Base-by-base conservation (phyloP, 2,797 vertebrate genomes). In the Acipenser oxyrinchus region DNA sequence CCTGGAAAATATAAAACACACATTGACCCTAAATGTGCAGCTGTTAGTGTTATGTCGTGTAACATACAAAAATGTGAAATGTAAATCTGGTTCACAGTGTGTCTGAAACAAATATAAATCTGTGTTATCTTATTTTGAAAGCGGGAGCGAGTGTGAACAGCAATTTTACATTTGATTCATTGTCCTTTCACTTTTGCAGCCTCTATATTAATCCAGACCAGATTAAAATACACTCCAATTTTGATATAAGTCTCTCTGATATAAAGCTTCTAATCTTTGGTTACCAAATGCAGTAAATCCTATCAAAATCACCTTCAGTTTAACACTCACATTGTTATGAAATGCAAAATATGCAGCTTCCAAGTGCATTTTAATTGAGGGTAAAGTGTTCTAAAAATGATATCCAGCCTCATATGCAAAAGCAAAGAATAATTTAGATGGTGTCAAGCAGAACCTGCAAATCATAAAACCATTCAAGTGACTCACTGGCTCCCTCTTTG, bases 281-380 rank as follows among this genome's bases (percentile, higher is more conserved):
- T 89, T 89, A 76, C 82, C 85, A 87, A 89, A 82, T 75, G 80
- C 78, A 84, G 81, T 77, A 87, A 91, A 90, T 90, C 89, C 87
- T 89, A 91, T 90, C 90, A 90, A 84, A 82, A 86, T 89, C 87
- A 88, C 87, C 87, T 88, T 83, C 82, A 84, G 83, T 90, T 89
- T 86, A 91, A 85, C 85, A 84, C 76, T 63, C 66, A 73, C 77
- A 88, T 90, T 88, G 86, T 89, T 86, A 73, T 66, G 70, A 89
- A 88, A 87, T 87, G 86, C 88, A 89, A 89, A 89, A 89, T 87
- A 83, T 71, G 83, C 82, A 84, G 85, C 82, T 85, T 87, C 82
- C 75, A 63, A 58, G 71, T 79, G 67, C 74, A 80, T 83, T 85
- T 88, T 89, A 88, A 91, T 88, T 88, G 85, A 88, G 86, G 85